Evolutionary conservation across 2,797 vertebrate species (phyloP).

Genomic region (Mormyrus proboscirostris): DNA sequence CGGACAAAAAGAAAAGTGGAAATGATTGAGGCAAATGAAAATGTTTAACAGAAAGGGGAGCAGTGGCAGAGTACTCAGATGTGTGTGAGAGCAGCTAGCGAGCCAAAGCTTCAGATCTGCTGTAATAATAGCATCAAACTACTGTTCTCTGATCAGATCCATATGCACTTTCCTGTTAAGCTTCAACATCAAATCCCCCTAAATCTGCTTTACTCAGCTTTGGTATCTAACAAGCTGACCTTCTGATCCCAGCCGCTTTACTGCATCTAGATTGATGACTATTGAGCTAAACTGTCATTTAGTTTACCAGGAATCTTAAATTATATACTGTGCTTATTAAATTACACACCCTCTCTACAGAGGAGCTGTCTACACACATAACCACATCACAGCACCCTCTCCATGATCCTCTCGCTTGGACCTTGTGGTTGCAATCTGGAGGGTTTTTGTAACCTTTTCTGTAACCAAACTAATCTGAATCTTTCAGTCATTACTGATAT

Average conservation of each 20-base stretch:
- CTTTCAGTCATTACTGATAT: constrained; percentile 1
- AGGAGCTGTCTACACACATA: constrained; percentile 31
- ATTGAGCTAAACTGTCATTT: constrained; percentile 59
- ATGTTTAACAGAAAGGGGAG: constrained; percentile 2
- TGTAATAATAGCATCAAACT: constrained; percentile 52
- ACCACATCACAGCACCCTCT: constrained; percentile 39
- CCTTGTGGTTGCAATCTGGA: background rate
- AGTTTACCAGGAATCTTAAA: constrained; percentile 63
- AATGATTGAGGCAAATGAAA: background rate
- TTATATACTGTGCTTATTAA: constrained; percentile 55
- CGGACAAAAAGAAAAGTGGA: constrained; percentile 1
- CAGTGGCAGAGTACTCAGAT: constrained; percentile 8
- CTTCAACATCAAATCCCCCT: constrained; percentile 54
- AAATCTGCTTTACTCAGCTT: constrained; percentile 51
- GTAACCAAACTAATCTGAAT: background rate
- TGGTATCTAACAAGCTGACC: constrained; percentile 56
- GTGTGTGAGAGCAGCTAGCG: background rate
- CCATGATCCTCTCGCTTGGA: background rate
- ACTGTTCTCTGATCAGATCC: constrained; percentile 70
- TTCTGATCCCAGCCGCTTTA: constrained; percentile 54
- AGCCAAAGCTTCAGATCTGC: constrained; percentile 22
- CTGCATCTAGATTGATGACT: constrained; percentile 58
- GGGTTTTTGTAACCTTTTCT: background rate
- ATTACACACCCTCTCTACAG: constrained; percentile 42
- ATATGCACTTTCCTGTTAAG: constrained; percentile 54